Evolutionary conservation across 1,140 invertebrate species (phyloP), one percentile per base, ranked within the genome.

Genomic region (Acromyrmex echinatior): DNA sequence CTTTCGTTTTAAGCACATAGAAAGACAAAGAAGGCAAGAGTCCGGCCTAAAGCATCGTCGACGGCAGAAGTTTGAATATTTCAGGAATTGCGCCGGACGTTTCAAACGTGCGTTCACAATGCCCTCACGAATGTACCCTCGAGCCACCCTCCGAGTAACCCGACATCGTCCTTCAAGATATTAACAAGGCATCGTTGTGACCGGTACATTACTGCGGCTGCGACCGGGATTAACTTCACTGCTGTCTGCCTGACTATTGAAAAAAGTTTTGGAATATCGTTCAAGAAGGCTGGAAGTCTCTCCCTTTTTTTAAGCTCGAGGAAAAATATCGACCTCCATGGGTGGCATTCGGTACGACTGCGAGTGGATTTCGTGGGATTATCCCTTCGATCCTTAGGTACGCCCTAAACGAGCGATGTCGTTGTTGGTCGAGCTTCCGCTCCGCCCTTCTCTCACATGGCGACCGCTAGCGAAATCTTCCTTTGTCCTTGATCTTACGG

Each of bases 141-240:
- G 81, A 91, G 92, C 88, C 86, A 92, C 92, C 92, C 93, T 94
- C 86, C 82, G 89, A 39, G 66, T 71, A 87, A 85, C 88, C 88
- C 66, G 87, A 77, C 77, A 56, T 86, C 74, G 80, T 86, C 63
- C 93, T 90, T 84, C 90, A 90, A 94, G 93, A 93, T 93, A 95
- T 95, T 95, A 95, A 95, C 94, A 91, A 95, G 94, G 84, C 93
- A 93, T 95, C 94, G 94, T 94, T 95, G 94, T 91, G 92, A 93
- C 92, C 91, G 86, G 88, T 91, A 88, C 77, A 76, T 80, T 71
- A 71, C 60, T 25, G 31, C 56, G 66, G 6, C 73, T 12, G 70
- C 74, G 66, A 77, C 85, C 86, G 93, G 91, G 39, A 92, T 92
- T 92, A 90, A 90, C 87, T 89, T 86, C 84, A 82, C 79, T 76